phyloP scores from a whole-genome alignment of 2,888 invertebrate species.

The Himalopsyche anomala region DNA sequence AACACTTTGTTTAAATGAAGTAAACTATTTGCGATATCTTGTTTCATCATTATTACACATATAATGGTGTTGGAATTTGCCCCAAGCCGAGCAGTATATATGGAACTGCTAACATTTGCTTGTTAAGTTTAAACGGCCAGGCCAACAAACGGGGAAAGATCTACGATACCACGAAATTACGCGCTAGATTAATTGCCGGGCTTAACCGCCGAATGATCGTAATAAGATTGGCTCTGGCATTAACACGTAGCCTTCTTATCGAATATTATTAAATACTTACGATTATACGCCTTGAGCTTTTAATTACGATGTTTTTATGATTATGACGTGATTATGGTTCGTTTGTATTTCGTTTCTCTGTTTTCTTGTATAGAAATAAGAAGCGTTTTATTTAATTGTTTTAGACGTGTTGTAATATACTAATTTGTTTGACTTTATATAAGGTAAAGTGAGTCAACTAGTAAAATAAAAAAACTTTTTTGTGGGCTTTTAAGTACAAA shows the following conservation, averaged over 20 bases:
- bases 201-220: slow-evolving; percentile 45
- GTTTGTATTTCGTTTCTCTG: not conserved
- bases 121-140: slow-evolving; percentile 42
- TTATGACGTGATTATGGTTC: slow-evolving; percentile 33
- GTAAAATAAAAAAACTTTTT: too few relatives aligned
- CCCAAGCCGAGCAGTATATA: slow-evolving; percentile 1
- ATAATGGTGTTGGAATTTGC: not conserved
- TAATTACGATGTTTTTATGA: slow-evolving; percentile 15
- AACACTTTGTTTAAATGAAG: not conserved
- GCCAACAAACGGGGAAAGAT: slow-evolving; percentile 44
- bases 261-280: slow-evolving; percentile 15
- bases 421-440: too few relatives aligned
- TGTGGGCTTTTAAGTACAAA: too few relatives aligned
- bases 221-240: slow-evolving; percentile 35
- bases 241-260: slow-evolving; percentile 40
- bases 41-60: slow-evolving; percentile 15
- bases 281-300: slow-evolving; percentile 24
- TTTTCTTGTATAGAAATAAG: not conserved
- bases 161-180: slow-evolving; percentile 47
- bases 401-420: too few relatives aligned
- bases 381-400: too few relatives aligned
- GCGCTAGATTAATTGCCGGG: slow-evolving; percentile 51
- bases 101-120: slow-evolving; percentile 19
- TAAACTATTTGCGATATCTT: slow-evolving; percentile 10
- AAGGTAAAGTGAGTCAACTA: too few relatives aligned